Evolutionary conservation across 2,888 invertebrate species (phyloP).

Genomic region (Tenthredo notha): DNA sequence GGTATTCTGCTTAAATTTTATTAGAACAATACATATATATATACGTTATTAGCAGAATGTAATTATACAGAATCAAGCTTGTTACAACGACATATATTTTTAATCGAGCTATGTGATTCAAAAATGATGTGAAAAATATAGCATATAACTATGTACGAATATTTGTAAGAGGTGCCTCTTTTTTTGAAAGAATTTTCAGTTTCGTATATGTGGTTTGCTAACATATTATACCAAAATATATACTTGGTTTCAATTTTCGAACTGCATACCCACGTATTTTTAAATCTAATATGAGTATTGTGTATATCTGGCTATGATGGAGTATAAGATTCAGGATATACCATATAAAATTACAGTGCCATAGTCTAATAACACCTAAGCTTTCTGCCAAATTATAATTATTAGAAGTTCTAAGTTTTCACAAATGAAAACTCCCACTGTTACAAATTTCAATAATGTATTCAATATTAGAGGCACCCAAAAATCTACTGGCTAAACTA

Average conservation of each 20-base stretch:
- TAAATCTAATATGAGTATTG: not conserved
- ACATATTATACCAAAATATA: not conserved
- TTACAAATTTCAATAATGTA: not conserved
- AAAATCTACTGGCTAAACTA: slow-evolving; percentile 24
- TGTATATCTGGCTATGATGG: not conserved
- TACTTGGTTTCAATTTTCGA: not conserved
- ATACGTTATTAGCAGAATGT: slow-evolving; percentile 31
- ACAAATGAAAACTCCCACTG: not conserved
- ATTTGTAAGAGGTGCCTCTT: slow-evolving; percentile 43
- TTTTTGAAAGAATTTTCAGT: not conserved
- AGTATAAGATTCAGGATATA: not conserved
- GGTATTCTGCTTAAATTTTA: slow-evolving; percentile 38
- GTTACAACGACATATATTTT: slow-evolving; percentile 49
- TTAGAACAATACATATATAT: slow-evolving; percentile 1
- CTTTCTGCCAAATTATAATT: not conserved
- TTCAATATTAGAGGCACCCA: slow-evolving; percentile 44
- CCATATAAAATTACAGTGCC: not conserved
- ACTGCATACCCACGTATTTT: not conserved
- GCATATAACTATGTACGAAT: slow-evolving; percentile 36
- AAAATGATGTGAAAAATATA: slow-evolving; percentile 18
- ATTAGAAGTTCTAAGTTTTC: not conserved
- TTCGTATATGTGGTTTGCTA: not conserved
- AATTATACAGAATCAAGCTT: slow-evolving; percentile 37
- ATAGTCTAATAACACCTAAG: not conserved
- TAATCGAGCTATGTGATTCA: slow-evolving; percentile 48